phyloP scores from a whole-genome alignment of 2,797 vertebrate genomes.

The Notamacropus eugenii region DNA sequence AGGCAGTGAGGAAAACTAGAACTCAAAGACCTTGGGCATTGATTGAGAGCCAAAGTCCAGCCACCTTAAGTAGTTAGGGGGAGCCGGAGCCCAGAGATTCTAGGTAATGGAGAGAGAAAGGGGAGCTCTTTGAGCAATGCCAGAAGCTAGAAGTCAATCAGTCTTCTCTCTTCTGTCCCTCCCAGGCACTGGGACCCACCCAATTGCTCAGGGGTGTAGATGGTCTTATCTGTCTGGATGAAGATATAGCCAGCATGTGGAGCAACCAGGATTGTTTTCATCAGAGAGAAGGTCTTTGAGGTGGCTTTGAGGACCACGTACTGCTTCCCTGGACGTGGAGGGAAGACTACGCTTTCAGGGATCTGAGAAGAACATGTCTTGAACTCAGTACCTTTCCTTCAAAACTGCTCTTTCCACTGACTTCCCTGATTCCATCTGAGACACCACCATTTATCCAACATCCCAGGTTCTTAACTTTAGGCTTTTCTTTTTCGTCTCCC shows the following conservation, averaged over 20 bases:
- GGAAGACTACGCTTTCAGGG: conserved; percentile 31
- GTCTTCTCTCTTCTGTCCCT: neutral
- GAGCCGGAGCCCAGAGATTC: too few relatives aligned
- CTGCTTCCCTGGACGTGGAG: conserved; percentile 29
- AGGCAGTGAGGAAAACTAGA: neutral
- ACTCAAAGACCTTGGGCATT: neutral
- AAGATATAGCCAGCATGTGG: conserved; percentile 71
- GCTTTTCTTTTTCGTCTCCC: neutral
- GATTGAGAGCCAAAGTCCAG: neutral
- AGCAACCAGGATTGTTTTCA: conserved; percentile 61
- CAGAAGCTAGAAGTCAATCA: neutral
- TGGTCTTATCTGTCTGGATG: conserved; percentile 72
- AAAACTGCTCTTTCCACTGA: neutral
- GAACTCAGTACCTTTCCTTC: neutral
- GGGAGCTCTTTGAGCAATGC: neutral
- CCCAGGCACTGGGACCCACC: conserved; percentile 30
- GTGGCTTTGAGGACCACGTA: conserved; percentile 40
- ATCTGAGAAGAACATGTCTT: conserved; percentile 48
- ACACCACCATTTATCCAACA: neutral
- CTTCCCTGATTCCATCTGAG: neutral
- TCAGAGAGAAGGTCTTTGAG: neutral
- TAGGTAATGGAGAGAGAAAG: neutral
- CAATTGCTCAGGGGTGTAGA: conserved; percentile 66
- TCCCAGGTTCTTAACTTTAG: neutral
- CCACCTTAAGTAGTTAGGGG: neutral